A percentile compares a stretch with the other conserved stretches of the same genome.
These are phyloP conservation scores for Hypomecis atomaria DNA, from an alignment of 2,888 invertebrate genomes.

Conservation along the genomic window DNA sequence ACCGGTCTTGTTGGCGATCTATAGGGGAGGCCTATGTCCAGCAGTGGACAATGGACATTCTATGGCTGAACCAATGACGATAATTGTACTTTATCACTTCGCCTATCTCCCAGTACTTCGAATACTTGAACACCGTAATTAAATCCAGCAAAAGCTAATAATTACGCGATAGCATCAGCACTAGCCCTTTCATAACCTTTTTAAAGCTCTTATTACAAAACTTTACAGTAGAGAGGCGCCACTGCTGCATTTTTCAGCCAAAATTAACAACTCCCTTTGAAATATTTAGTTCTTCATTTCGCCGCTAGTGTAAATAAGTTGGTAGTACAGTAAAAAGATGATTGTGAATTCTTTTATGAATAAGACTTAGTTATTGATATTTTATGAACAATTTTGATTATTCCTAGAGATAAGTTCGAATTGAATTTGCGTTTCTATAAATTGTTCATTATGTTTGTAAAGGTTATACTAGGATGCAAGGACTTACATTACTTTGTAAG, in stretches of 20 bases:
- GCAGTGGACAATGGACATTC: too few species aligned
- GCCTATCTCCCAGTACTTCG: constrained; percentile 18
- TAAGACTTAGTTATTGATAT: constrained; percentile 7
- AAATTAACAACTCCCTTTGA: too few species aligned
- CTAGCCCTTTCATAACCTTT: constrained; percentile 37
- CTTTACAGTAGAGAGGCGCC: background rate
- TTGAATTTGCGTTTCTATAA: constrained; percentile 17
- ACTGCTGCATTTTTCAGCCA: background rate
- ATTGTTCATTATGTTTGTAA: background rate
- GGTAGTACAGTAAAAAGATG: constrained; percentile 17
- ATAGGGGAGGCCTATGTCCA: too few species aligned
- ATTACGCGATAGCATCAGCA: constrained; percentile 55
- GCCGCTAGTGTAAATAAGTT: background rate
- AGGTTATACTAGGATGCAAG: background rate
- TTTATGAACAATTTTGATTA: constrained; percentile 24
- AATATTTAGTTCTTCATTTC: background rate
- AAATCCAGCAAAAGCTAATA: constrained; percentile 50
- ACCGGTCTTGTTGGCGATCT: too few species aligned
- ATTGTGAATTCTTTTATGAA: constrained; percentile 28
- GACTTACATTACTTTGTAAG: too few species aligned
- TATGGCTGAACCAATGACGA: too few species aligned
- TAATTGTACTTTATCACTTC: background rate
- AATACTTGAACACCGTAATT: constrained; percentile 46
- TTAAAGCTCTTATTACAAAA: constrained; percentile 8
- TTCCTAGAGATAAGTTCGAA: constrained; percentile 14